These are phyloP conservation scores for Nothura maculosa DNA, from an alignment of 2,797 vertebrate species.

Conservation along the genomic window DNA sequence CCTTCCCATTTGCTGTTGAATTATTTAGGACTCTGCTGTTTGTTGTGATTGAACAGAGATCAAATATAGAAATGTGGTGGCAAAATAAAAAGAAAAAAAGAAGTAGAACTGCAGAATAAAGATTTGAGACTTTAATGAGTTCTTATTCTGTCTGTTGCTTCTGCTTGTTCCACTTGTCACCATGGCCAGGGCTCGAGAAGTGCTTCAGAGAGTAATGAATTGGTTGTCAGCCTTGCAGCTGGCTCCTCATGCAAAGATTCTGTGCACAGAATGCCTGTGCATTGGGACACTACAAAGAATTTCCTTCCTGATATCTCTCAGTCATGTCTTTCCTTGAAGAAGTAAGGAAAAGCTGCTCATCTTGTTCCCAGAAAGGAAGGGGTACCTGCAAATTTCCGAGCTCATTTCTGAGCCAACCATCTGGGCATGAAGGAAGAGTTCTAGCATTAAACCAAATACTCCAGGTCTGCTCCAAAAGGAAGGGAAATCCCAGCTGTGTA, in stretches of 20 bases:
- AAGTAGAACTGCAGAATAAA: not conserved
- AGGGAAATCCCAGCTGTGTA: not conserved
- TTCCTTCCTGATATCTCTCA: not conserved
- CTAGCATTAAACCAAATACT: not conserved
- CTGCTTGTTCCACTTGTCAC: not conserved
- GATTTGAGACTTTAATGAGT: not conserved
- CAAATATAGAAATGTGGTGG: not conserved
- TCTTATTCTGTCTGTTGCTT: not conserved
- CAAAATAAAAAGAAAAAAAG: not conserved
- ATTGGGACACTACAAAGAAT: not conserved
- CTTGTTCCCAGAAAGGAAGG: not conserved
- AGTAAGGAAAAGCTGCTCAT: accelerated
- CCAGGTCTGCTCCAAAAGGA: not conserved
- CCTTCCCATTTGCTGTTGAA: not conserved
- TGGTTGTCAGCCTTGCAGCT: not conserved
- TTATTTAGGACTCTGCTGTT: not conserved
- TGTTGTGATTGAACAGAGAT: not conserved
- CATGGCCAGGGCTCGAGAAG: accelerated
- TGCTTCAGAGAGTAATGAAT: not conserved
- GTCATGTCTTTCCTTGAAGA: not conserved
- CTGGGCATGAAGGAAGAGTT: not conserved
- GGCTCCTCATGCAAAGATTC: not conserved
- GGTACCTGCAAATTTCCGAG: accelerated
- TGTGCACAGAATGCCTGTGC: not conserved
- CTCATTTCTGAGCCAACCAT: not conserved